phyloP scores from a whole-genome alignment of 2,797 vertebrate genomes.

The Echiichthys vipera region DNA sequence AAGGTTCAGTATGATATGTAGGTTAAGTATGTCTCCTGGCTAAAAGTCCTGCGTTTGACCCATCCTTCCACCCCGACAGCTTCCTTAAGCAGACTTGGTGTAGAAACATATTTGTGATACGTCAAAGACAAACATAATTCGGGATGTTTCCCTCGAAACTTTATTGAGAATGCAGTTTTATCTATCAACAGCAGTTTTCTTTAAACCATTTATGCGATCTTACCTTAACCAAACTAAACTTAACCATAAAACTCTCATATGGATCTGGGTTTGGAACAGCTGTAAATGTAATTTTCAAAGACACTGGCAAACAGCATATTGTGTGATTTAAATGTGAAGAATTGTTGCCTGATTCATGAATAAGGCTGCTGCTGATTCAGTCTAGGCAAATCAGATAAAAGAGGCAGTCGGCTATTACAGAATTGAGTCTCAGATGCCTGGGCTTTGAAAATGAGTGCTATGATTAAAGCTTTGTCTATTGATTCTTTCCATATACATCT shows the following conservation, averaged over 20 bases:
- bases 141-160: too few relatives aligned
- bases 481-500: constrained; percentile 10
- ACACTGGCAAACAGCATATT: constrained; percentile 1
- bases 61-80: too few relatives aligned
- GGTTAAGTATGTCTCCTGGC: too few relatives aligned
- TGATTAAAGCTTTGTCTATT: constrained; percentile 13
- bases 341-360: neutral
- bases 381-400: constrained; percentile 13
- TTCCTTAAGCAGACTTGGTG: too few relatives aligned
- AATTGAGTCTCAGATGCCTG: neutral
- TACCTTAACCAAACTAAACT: neutral
- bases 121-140: too few relatives aligned
- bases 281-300: neutral
- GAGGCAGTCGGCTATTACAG: constrained; percentile 4
- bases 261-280: neutral
- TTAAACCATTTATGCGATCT: neutral
- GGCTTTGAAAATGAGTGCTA: neutral
- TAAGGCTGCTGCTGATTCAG: neutral
- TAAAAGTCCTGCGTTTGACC: too few relatives aligned
- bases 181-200: neutral
- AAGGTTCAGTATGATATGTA: too few relatives aligned
- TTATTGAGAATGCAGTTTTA: too few relatives aligned
- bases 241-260: neutral
- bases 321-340: neutral
- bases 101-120: too few relatives aligned